phyloP scores from a whole-genome alignment of 2,797 vertebrate species.

The Crocodylus rhombifer region DNA sequence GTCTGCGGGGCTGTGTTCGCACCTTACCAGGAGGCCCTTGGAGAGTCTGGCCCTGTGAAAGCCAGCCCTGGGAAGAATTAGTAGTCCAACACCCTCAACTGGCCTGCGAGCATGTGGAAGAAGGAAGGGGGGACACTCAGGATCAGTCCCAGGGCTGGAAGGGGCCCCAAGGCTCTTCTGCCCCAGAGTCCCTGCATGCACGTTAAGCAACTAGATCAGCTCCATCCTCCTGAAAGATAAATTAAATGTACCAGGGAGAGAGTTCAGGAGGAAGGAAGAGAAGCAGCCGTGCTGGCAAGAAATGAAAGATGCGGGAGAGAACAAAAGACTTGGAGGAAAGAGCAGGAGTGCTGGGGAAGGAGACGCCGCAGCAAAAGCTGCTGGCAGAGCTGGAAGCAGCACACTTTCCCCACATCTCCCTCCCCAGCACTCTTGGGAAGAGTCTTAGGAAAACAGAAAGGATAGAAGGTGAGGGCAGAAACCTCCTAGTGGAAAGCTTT shows the following conservation, averaged over 20 bases:
- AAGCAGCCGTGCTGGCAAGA: neutral
- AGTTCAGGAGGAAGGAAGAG: neutral
- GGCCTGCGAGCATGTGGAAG: neutral
- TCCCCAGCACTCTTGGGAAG: neutral
- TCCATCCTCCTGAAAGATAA: neutral
- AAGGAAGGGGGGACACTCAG: neutral
- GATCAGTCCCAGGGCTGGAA: too few relatives aligned
- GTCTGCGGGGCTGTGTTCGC: neutral
- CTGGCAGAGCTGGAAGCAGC: neutral
- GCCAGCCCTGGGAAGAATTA: neutral
- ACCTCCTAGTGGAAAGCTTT: neutral
- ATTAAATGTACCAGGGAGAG: neutral
- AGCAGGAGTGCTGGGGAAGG: neutral
- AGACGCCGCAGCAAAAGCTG: neutral
- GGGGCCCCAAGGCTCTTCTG: neutral
- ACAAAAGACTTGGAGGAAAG: neutral
- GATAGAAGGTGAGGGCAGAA: too few relatives aligned
- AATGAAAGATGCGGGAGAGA: too few relatives aligned
- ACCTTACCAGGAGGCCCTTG: neutral
- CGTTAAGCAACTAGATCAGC: neutral
- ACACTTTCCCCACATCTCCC: neutral
- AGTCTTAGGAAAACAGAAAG: neutral
- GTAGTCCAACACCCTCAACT: neutral
- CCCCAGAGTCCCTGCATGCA: neutral
- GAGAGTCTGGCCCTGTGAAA: neutral